Base-by-base conservation (phyloP, 1,140 invertebrate species). In the Euglossa dilemma region DNA sequence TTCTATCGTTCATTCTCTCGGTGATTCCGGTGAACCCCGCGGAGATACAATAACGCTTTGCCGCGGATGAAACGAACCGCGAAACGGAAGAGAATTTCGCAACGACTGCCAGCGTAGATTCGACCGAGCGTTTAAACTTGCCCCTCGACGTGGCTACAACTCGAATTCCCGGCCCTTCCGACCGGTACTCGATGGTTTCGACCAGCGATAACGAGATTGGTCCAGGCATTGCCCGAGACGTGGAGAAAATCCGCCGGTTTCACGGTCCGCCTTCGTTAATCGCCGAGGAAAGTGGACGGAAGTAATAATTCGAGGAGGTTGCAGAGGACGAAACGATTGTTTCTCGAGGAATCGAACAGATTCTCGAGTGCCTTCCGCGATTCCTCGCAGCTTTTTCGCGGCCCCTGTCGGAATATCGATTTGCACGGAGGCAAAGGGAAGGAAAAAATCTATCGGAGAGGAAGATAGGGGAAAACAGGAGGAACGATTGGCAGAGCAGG, bases 371-470 rank as follows among this genome's bases (percentile, higher is more conserved):
- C 47, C 20, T 72, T 52, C 23, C 36, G 18, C 12, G 28, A 59
- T 69, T 64, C 28, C 36, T 47, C 23, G 2, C 20, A 16, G 36
- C 1, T 16, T 36, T 64, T 63, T 12, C 28, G 28, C 7, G n/a
- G 16, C 12, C 18, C 23, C 28, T 28, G 43, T 43, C 47, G 16
- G 18, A 64, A 73, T 64, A 63, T 80, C 47, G 69, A 80, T 73
- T 54, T 52, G 36, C 3, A 7, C 6, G 8, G 23, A 57, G 9
- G 8, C 14, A 20, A 16, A 9, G 36, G 43, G 36, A 43, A 28
- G 6, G 6, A 45, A 45, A 63, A 78, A 57, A 57, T 70, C 25
- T 28, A 45, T 23, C 52, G 23, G 28, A 28, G 18, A 6, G 23
- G 20, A 6, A 16, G n/a, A 72, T 23, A 6, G 20, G 50, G 79